phyloP scores from a whole-genome alignment of 2,888 invertebrate species.

The Eutolmus rufibarbis region DNA sequence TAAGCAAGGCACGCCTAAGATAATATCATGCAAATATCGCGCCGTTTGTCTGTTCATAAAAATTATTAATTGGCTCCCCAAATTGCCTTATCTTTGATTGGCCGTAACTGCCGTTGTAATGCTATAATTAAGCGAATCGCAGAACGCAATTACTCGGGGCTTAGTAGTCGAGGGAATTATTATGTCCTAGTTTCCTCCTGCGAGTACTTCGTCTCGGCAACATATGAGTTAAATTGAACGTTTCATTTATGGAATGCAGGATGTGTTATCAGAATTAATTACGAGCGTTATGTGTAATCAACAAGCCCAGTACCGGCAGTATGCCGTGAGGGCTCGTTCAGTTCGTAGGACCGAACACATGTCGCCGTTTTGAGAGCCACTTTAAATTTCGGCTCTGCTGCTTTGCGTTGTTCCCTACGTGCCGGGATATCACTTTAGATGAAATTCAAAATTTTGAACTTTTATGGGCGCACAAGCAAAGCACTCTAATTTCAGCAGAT shows the following conservation, averaged over 20 bases:
- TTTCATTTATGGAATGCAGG: constrained; percentile 41
- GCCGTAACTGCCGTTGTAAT: neutral
- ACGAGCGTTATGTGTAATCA: constrained; percentile 45
- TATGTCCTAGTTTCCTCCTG: neutral
- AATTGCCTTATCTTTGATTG: constrained; percentile 20
- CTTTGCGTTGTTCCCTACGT: constrained; percentile 41
- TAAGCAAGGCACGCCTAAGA: constrained; percentile 14
- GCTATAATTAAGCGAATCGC: neutral
- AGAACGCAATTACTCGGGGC: neutral
- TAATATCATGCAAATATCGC: constrained; percentile 30
- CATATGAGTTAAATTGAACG: constrained; percentile 43
- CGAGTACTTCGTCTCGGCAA: constrained; percentile 23
- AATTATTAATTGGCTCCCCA: neutral
- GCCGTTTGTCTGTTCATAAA: neutral
- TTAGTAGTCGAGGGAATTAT: neutral
- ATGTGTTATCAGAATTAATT: constrained; percentile 46
- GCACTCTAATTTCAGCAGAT: neutral
- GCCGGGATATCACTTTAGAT: neutral
- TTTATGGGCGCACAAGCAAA: constrained; percentile 2
- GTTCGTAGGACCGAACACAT: constrained; percentile 41
- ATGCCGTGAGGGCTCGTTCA: constrained; percentile 4
- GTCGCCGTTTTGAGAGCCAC: constrained; percentile 32
- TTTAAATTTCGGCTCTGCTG: constrained; percentile 27
- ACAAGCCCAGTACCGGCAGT: constrained; percentile 16
- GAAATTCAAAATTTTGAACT: constrained; percentile 27